Conservation (phyloP, 2,797 vertebrate genomes). For the Poliocrania exsul region DNA sequence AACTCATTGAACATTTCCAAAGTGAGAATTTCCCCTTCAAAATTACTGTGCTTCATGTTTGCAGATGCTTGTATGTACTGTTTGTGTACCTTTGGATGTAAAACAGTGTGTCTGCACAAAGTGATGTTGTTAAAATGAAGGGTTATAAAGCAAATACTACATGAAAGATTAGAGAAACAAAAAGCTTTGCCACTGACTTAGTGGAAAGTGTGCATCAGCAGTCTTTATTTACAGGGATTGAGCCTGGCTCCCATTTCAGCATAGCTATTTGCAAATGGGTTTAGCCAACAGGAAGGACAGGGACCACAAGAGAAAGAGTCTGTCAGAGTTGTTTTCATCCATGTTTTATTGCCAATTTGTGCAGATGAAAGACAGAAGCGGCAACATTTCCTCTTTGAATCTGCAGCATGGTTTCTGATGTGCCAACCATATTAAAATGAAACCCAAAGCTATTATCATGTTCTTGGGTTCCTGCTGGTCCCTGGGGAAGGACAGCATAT, state of each 20-base stretch:
- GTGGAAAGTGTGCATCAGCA: not conserved
- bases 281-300: conserved; percentile 31
- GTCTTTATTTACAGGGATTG: conserved; percentile 15
- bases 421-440: conserved; percentile 14
- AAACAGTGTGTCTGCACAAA: not conserved
- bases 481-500: not conserved
- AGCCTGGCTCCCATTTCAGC: conserved; percentile 1
- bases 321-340: conserved; percentile 39
- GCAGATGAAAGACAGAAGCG: conserved; percentile 19
- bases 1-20: not conserved
- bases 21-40: not conserved
- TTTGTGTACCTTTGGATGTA: not conserved
- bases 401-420: not conserved
- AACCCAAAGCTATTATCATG: not conserved
- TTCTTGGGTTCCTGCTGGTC: not conserved
- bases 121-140: not conserved
- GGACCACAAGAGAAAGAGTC: conserved; percentile 26
- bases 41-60: not conserved
- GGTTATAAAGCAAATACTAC: not conserved
- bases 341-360: not conserved
- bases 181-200: conserved; percentile 7
- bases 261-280: not conserved
- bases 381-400: conserved; percentile 12
- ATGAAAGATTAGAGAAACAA: conserved; percentile 6
- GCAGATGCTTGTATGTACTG: not conserved